A percentile compares a stretch with the other conserved stretches of the same genome.
Conservation (phyloP, 2,888 invertebrate genomes). For the Philereme vetulata region DNA sequence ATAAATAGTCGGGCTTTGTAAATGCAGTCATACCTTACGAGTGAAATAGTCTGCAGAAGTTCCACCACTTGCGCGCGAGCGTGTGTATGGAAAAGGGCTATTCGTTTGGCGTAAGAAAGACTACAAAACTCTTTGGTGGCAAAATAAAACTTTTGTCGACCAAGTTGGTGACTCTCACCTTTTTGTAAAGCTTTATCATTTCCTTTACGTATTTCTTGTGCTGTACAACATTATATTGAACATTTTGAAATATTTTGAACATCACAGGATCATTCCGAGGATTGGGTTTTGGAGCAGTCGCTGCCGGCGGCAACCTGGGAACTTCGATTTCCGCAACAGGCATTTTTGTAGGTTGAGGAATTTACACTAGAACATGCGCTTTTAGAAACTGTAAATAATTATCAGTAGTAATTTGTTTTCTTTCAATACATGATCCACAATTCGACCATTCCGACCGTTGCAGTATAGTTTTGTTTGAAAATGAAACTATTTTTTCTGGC, state of each 20-base stretch:
- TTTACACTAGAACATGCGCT: background rate
- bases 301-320: slow-evolving; percentile 41
- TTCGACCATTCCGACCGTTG: background rate
- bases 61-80: too few species aligned
- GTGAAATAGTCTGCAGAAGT: too few species aligned
- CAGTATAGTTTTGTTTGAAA: background rate
- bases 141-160: background rate
- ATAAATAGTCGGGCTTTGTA: too few species aligned
- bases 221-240: slow-evolving; percentile 86
- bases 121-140: too few species aligned
- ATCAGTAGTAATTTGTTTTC: too few species aligned
- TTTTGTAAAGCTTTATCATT: slow-evolving; percentile 84
- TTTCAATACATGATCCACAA: too few species aligned
- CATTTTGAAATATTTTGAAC: slow-evolving; percentile 85
- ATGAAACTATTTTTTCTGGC: too few species aligned
- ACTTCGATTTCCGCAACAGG: slow-evolving; percentile 56
- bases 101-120: too few species aligned
- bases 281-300: slow-evolving; percentile 60
- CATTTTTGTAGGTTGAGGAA: slow-evolving; percentile 47
- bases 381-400: background rate
- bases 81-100: too few species aligned
- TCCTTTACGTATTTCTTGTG: slow-evolving; percentile 86
- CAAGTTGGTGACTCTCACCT: slow-evolving; percentile 67
- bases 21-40: too few species aligned
- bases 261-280: slow-evolving; percentile 71